Percentiles rank a stretch among this genome's conserved stretches.
phyloP scores from a whole-genome alignment of 1,140 invertebrate species.

The Arctopsyche grandis region DNA sequence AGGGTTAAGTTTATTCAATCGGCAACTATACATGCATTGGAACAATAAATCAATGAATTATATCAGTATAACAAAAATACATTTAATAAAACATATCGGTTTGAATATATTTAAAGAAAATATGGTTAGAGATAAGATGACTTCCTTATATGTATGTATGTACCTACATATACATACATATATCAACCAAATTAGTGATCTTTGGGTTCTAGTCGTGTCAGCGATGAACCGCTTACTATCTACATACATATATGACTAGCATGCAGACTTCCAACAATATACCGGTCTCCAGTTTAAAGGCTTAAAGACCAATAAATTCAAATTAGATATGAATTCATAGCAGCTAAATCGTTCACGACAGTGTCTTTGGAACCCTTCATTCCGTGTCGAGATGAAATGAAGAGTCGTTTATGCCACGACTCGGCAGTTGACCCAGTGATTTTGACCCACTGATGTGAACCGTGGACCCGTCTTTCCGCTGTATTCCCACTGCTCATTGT shows the following conservation, averaged over 20 bases:
- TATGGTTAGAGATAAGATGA: too few species aligned
- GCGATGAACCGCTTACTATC: too few species aligned
- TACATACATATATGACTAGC: background rate
- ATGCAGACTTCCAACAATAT: background rate
- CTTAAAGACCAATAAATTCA: background rate
- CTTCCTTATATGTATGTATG: too few species aligned
- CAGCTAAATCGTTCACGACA: constrained; percentile 3
- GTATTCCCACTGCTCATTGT: background rate
- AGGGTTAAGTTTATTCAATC: too few species aligned
- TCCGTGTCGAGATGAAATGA: background rate
- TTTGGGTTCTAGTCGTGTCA: too few species aligned
- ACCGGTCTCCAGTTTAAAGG: background rate
- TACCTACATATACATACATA: too few species aligned
- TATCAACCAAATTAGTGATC: too few species aligned
- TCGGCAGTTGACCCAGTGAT: constrained; percentile 42
- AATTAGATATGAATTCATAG: background rate
- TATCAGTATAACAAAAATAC: too few species aligned
- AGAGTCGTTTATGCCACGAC: constrained; percentile 32
- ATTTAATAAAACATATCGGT: too few species aligned
- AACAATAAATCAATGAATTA: too few species aligned
- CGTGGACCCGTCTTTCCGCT: background rate
- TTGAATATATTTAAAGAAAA: too few species aligned
- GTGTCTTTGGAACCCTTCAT: background rate
- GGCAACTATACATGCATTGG: too few species aligned
- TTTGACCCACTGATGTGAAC: constrained; percentile 43